Conservation (phyloP, 2,113 vertebrate genomes). For the Pomatorhinus ruficollis region DNA sequence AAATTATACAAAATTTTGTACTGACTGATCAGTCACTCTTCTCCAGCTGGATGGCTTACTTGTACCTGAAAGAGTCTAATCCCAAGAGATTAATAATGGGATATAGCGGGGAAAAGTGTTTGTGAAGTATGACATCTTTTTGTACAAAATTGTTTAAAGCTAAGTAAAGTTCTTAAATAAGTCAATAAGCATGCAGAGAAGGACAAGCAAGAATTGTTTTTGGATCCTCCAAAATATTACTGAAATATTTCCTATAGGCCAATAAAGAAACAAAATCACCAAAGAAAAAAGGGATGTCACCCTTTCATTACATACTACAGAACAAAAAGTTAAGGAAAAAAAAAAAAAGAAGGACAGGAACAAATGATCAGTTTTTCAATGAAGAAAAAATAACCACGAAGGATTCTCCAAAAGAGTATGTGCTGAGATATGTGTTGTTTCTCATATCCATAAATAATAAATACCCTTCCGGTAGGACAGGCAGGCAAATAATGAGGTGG, state of each 20-base stretch:
- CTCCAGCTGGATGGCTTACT: not conserved
- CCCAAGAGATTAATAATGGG: not conserved
- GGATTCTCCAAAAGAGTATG: not conserved
- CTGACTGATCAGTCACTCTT: not conserved
- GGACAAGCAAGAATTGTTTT: not conserved
- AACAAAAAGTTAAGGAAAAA: not conserved
- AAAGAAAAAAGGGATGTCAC: not conserved
- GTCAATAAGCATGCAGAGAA: not conserved
- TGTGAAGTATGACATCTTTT: not conserved
- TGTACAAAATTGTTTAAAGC: not conserved
- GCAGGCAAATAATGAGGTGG: not conserved
- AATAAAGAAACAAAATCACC: not conserved
- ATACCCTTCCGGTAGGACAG: not conserved
- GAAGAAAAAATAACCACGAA: not conserved
- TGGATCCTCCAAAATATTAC: not conserved
- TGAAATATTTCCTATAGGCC: not conserved
- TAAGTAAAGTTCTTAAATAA: not conserved
- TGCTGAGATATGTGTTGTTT: not conserved
- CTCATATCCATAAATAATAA: not conserved
- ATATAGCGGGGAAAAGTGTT: not conserved
- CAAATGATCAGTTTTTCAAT: not conserved
- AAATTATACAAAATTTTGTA: not conserved
- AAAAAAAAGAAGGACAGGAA: not conserved
- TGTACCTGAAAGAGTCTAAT: not conserved
- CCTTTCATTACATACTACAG: not conserved